Evolutionary conservation across 2,888 invertebrate genomes (phyloP).

Genomic region (Notodromas monacha): DNA sequence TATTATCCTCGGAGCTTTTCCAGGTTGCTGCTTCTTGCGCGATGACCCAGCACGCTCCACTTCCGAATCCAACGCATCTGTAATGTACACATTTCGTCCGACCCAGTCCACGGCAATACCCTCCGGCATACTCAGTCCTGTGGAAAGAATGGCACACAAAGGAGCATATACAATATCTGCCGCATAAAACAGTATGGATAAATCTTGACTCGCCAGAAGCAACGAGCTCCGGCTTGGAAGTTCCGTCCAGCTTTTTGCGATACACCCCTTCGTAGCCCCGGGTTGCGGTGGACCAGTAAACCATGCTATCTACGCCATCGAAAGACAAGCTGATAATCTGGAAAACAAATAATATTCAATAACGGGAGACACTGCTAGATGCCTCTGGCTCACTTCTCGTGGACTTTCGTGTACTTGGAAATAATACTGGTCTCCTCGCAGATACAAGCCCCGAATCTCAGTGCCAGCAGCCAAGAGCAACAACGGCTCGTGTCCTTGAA

Average conservation of each 20-base stretch:
- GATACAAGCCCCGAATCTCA: background rate
- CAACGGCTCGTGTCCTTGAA: background rate
- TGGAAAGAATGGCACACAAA: too few relatives aligned
- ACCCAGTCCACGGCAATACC: background rate
- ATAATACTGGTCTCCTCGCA: background rate
- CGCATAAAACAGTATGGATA: too few relatives aligned
- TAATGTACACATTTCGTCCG: constrained; percentile 1
- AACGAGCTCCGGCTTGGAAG: background rate
- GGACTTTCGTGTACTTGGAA: background rate
- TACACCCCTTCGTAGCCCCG: background rate
- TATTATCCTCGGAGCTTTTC: background rate
- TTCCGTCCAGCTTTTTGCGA: background rate
- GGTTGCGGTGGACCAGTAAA: background rate
- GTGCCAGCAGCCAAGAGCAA: constrained; percentile 1
- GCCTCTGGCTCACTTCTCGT: background rate
- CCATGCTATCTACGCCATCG: constrained; percentile 1
- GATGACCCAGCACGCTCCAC: too few relatives aligned
- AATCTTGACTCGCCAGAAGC: background rate
- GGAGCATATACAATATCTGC: too few relatives aligned
- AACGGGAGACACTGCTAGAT: too few relatives aligned
- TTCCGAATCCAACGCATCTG: background rate
- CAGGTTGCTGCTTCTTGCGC: background rate
- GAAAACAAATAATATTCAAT: too few relatives aligned
- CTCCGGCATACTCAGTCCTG: too few relatives aligned
- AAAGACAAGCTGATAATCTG: background rate